Conservation (phyloP, 2,888 invertebrate species). For the Agrochola lychnidis region DNA sequence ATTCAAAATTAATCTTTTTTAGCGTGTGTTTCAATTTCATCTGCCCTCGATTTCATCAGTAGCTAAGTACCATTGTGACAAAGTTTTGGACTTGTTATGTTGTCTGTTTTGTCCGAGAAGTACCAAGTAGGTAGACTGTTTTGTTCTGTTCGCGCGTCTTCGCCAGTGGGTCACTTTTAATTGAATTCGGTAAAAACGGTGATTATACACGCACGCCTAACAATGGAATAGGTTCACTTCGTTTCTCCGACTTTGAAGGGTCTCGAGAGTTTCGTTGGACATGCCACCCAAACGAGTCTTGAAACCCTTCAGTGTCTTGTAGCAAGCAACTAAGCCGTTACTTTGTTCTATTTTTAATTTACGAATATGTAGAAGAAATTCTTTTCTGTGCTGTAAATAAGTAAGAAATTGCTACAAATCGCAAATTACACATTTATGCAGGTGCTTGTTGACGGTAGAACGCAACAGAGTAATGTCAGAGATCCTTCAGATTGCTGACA, state of each 20-base stretch:
- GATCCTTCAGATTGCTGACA: slow-evolving; percentile 57
- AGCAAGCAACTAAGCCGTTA: slow-evolving; percentile 11
- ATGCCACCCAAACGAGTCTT: slow-evolving; percentile 9
- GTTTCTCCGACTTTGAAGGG: slow-evolving; percentile 64
- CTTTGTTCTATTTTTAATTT: slow-evolving; percentile 29
- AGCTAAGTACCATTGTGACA: slow-evolving; percentile 70
- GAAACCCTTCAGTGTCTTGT: background rate
- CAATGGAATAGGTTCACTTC: slow-evolving; percentile 74
- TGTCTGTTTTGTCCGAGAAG: slow-evolving; percentile 67
- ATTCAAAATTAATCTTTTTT: slow-evolving; percentile 67
- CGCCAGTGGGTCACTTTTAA: slow-evolving; percentile 88
- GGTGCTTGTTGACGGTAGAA: slow-evolving; percentile 31
- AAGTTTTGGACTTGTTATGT: slow-evolving; percentile 68
- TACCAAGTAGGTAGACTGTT: slow-evolving; percentile 67
- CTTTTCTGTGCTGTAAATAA: slow-evolving; percentile 15
- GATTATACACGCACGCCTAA: slow-evolving; percentile 87
- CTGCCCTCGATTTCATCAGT: slow-evolving; percentile 66
- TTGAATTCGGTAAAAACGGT: slow-evolving; percentile 86
- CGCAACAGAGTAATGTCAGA: slow-evolving; percentile 49
- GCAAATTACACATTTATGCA: slow-evolving; percentile 48
- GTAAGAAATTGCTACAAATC: slow-evolving; percentile 34
- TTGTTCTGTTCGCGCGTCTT: slow-evolving; percentile 73
- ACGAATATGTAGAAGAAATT: slow-evolving; percentile 8
- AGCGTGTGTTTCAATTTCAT: slow-evolving; percentile 63
- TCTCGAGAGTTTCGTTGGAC: slow-evolving; percentile 31